Evolutionary conservation across 2,113 vertebrate species (phyloP).

Genomic region (Lonchura striata): DNA sequence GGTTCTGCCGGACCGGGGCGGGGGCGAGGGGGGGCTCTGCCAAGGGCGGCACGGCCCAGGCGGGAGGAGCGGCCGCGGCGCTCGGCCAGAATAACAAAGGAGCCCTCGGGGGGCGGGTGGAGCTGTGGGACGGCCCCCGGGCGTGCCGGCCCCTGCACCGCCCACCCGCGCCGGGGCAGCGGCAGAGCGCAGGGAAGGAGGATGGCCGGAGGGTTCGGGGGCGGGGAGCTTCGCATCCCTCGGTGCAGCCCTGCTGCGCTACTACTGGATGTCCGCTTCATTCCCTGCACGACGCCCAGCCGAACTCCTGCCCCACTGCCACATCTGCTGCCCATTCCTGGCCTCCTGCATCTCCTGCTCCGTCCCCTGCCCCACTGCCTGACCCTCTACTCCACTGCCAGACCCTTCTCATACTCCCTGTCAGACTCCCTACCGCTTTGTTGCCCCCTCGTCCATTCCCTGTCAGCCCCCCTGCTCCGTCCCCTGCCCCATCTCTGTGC

Average conservation of each 20-base stretch:
- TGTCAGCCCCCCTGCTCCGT: neutral
- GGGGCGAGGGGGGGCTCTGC: neutral
- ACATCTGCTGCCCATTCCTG: neutral
- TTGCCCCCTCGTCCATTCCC: neutral
- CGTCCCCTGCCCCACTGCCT: neutral
- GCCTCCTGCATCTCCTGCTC: neutral
- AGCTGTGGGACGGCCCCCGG: too few species aligned
- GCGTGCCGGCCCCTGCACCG: neutral
- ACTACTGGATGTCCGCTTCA: too few species aligned
- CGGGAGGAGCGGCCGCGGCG: neutral
- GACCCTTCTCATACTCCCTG: neutral
- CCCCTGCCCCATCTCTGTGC: neutral
- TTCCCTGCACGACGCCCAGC: neutral
- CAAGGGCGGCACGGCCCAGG: neutral
- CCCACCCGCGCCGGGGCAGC: neutral
- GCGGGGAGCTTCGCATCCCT: neutral
- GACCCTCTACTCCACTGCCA: neutral
- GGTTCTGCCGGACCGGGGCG: neutral
- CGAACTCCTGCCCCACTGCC: too few species aligned
- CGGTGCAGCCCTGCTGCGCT: neutral
- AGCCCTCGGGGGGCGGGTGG: neutral
- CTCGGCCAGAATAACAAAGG: neutral
- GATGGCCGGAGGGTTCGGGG: too few species aligned
- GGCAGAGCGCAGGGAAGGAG: accelerated
- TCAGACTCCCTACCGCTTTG: neutral